These are phyloP conservation scores for Malachius bipustulatus DNA, from an alignment of 2,888 invertebrate species.

Conservation along the genomic window DNA sequence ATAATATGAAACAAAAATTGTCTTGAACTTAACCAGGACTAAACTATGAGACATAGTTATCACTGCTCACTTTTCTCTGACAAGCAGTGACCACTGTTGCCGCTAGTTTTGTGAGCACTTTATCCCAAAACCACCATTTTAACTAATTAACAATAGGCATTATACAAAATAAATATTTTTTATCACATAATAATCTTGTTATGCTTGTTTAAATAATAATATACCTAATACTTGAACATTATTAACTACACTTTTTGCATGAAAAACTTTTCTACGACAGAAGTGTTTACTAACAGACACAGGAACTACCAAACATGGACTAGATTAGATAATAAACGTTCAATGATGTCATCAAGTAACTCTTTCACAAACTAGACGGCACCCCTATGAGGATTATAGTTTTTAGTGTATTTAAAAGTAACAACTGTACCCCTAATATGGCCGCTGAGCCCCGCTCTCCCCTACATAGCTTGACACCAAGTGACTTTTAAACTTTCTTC, in stretches of 20 bases:
- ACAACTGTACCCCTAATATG: background rate
- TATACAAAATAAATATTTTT: too few species aligned
- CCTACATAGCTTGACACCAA: too few species aligned
- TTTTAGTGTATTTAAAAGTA: constrained; percentile 1
- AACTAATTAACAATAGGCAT: too few species aligned
- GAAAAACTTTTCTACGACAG: background rate
- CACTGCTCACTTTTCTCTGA: background rate
- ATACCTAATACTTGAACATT: too few species aligned
- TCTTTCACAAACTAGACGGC: background rate
- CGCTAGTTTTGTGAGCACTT: background rate
- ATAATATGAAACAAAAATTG: too few species aligned
- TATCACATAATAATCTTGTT: too few species aligned
- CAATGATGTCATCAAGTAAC: background rate
- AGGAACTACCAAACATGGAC: constrained; percentile 1
- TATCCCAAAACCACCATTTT: background rate
- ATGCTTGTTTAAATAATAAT: too few species aligned
- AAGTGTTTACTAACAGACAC: background rate
- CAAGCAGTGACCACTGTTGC: constrained; percentile 2
- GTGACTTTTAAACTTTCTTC: too few species aligned
- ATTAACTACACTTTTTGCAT: constrained; percentile 1
- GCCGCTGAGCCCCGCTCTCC: constrained; percentile 1
- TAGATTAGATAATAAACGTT: background rate
- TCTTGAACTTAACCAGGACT: too few species aligned
- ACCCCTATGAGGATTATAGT: constrained; percentile 1
- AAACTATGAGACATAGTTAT: background rate